These are phyloP conservation scores for Oryzias dopingdopingensis DNA, from an alignment of 2,797 vertebrate genomes.

Conservation along the genomic window DNA sequence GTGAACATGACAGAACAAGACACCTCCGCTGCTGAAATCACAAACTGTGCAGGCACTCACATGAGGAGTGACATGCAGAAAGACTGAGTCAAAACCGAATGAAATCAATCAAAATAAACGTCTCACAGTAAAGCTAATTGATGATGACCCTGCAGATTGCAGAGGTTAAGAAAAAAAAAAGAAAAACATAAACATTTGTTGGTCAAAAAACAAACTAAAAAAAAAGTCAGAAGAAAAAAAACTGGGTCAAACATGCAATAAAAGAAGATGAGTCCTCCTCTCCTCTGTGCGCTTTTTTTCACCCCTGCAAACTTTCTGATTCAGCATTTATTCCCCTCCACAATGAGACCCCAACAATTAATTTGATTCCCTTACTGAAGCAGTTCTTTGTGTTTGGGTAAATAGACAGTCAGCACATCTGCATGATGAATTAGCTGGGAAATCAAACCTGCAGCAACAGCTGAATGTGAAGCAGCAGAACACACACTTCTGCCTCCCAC, in stretches of 20 bases:
- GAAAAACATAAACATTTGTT: neutral
- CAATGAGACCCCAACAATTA: conserved; percentile 59
- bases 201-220: neutral
- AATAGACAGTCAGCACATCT: conserved; percentile 66
- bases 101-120: conserved; percentile 27
- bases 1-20: conserved; percentile 71
- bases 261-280: conserved; percentile 71
- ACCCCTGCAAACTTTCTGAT: conserved; percentile 30
- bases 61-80: conserved; percentile 42
- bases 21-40: conserved; percentile 49
- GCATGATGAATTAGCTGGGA: conserved; percentile 61
- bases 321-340: conserved; percentile 51
- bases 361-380: conserved; percentile 64
- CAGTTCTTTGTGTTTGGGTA: conserved; percentile 48
- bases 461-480: conserved; percentile 42
- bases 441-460: conserved; percentile 57
- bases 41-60: conserved; percentile 49
- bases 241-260: conserved; percentile 72
- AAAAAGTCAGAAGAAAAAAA: conserved; percentile 54
- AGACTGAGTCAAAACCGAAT: conserved; percentile 48
- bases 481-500: conserved; percentile 25
- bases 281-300: conserved; percentile 54
- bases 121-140: conserved; percentile 30
- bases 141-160: conserved; percentile 25
- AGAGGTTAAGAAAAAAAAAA: conserved; percentile 14